Conservation (phyloP, 2,113 vertebrate genomes). For the Rhinoptilus africanus region DNA sequence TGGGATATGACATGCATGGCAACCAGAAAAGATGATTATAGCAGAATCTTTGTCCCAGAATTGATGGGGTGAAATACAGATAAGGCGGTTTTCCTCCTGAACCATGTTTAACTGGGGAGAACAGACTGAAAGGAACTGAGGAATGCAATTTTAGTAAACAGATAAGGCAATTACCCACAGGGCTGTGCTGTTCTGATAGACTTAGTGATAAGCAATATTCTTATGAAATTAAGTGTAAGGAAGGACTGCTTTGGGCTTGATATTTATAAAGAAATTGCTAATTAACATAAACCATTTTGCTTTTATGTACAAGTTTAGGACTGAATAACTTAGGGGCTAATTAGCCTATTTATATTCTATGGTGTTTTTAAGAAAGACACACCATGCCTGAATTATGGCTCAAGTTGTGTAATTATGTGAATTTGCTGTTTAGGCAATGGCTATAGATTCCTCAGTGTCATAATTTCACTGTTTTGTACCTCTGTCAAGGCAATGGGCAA, state of each 20-base stretch:
- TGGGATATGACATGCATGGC: not conserved
- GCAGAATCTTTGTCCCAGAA: not conserved
- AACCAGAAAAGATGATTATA: not conserved
- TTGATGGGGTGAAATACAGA: not conserved
- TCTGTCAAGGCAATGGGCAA: not conserved
- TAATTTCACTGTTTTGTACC: not conserved
- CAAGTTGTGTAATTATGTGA: not conserved
- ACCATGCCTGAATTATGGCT: not conserved
- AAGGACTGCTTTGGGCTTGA: not conserved
- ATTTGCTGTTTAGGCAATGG: not conserved
- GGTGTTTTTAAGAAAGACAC: not conserved
- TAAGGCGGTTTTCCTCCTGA: not conserved
- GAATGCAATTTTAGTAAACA: not conserved
- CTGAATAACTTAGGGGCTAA: not conserved
- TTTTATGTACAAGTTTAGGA: not conserved
- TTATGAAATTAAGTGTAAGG: not conserved
- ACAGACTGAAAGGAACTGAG: not conserved
- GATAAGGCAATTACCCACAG: not conserved
- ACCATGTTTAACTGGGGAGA: not conserved
- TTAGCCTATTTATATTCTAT: not conserved
- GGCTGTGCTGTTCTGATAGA: not conserved
- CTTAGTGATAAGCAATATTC: not conserved
- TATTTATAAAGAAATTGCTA: not conserved
- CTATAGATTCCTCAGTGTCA: not conserved
- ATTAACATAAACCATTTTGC: not conserved